Evolutionary conservation across 2,888 invertebrate genomes (phyloP).

Genomic region (Ophioninae sp.): DNA sequence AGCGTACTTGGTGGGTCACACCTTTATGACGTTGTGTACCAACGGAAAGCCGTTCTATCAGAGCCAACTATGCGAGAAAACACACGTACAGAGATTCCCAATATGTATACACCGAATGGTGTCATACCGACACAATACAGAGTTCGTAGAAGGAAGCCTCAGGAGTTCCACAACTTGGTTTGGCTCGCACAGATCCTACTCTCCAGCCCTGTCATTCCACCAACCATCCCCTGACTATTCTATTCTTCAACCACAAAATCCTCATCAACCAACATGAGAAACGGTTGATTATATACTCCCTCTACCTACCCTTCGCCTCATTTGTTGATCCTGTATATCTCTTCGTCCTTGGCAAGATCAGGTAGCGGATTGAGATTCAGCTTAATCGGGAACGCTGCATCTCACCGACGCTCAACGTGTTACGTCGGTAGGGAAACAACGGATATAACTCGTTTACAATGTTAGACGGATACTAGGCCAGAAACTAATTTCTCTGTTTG

Average conservation of each 20-base stretch:
- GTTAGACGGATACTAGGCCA: not conserved
- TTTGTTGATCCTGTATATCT: not conserved
- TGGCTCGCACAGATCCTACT: conserved; percentile 43
- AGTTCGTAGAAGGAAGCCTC: conserved; percentile 27
- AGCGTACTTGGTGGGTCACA: not conserved
- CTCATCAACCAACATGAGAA: conserved; percentile 57
- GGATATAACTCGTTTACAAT: conserved; percentile 17
- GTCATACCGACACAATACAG: not conserved
- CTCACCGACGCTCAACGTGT: not conserved
- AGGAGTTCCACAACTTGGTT: conserved; percentile 50
- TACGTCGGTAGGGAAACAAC: not conserved
- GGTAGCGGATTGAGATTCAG: conserved; percentile 51
- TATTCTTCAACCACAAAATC: conserved; percentile 46
- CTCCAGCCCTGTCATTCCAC: conserved; percentile 34
- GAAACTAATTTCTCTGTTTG: no score
- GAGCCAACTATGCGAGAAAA: conserved; percentile 29
- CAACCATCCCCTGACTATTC: not conserved
- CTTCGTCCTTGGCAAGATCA: not conserved
- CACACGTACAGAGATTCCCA: not conserved
- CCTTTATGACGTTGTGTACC: conserved; percentile 9
- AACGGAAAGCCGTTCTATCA: conserved; percentile 24
- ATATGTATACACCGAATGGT: not conserved
- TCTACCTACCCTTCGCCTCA: not conserved
- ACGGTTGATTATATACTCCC: conserved; percentile 50
- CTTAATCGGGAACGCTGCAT: not conserved